Conservation (phyloP, 2,113 vertebrate species). For the Mola mola region DNA sequence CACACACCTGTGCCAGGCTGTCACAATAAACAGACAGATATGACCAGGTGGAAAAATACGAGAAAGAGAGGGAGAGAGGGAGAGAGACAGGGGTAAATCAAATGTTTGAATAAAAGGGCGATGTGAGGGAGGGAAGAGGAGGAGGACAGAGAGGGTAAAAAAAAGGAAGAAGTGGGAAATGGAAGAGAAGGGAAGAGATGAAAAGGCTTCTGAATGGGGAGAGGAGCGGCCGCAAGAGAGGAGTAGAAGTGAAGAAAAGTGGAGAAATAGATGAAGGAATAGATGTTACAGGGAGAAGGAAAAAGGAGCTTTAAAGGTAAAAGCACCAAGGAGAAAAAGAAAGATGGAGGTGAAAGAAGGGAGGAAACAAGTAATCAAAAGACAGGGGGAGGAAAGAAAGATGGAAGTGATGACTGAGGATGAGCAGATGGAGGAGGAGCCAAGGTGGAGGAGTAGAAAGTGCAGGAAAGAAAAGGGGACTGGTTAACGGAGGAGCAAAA, state of each 20-base stretch:
- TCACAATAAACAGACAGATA: slow-evolving; percentile 73
- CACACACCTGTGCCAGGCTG: slow-evolving; percentile 60
- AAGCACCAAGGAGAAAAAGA: not conserved
- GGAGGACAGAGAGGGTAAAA: not conserved
- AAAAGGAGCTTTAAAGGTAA: no score
- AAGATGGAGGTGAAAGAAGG: not conserved
- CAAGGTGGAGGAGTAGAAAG: not conserved
- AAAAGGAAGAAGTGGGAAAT: not conserved
- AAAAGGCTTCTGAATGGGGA: not conserved
- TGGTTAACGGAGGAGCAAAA: not conserved
- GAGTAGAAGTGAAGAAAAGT: not conserved
- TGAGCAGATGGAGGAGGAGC: not conserved
- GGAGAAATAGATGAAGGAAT: not conserved
- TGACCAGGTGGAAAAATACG: slow-evolving; percentile 57
- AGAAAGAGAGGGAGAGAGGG: not conserved
- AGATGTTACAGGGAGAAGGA: no score
- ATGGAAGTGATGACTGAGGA: not conserved
- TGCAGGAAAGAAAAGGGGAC: not conserved
- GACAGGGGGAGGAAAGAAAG: not conserved
- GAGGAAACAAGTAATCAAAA: no score
- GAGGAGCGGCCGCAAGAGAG: not conserved
- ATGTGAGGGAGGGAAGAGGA: slow-evolving; percentile 9
- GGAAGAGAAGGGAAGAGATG: not conserved
- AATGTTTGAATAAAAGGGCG: slow-evolving; percentile 55
- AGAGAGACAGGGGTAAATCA: slow-evolving; percentile 36